These are phyloP conservation scores for Sarcophilus harrisii DNA, from an alignment of 2,797 vertebrate species.

Conservation along the genomic window DNA sequence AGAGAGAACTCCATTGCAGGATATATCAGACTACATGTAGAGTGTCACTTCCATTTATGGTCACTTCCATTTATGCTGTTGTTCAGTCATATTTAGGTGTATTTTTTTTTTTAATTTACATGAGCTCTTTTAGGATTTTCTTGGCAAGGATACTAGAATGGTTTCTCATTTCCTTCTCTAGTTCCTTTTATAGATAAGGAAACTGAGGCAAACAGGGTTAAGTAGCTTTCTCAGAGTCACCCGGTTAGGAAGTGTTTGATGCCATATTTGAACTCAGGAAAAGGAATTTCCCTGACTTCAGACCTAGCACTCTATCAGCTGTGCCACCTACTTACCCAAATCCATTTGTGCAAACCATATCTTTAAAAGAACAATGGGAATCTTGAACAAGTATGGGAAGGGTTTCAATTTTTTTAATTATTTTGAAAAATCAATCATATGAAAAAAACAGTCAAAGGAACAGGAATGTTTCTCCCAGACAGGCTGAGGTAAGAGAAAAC, in stretches of 20 bases:
- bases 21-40: neutral
- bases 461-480: neutral
- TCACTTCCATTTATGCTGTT: neutral
- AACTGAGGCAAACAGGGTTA: neutral
- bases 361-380: neutral
- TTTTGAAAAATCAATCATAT: neutral
- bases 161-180: neutral
- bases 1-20: neutral
- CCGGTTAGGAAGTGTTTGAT: neutral
- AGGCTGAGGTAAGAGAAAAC: neutral
- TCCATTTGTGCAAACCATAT: neutral
- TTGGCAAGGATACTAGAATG: neutral
- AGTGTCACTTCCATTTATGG: neutral
- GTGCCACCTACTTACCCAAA: neutral
- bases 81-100: neutral
- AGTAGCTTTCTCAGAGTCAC: neutral
- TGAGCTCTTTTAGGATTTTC: neutral
- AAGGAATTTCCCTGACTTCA: neutral
- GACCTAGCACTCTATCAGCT: accelerated
- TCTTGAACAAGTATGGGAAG: neutral
- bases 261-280: neutral
- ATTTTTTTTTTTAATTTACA: neutral
- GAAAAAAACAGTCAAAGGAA: neutral
- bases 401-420: neutral
- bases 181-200: neutral